phyloP scores from a whole-genome alignment of 2,797 vertebrate genomes.

The Anabas testudineus region DNA sequence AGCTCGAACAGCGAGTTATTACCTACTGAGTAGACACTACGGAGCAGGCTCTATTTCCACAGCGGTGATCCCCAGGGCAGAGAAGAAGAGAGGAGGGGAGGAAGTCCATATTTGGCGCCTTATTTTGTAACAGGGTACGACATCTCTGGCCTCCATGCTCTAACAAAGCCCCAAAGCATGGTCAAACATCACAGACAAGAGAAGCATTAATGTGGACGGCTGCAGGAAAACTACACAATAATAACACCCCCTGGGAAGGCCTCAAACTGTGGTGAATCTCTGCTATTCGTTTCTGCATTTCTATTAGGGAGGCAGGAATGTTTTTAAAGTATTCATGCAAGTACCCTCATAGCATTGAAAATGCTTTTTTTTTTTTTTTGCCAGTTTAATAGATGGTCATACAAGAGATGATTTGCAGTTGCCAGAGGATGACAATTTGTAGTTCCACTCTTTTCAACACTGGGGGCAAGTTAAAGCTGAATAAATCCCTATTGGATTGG shows the following conservation, averaged over 20 bases:
- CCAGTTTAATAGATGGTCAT: slow-evolving; percentile 16
- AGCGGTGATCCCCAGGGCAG: slow-evolving; percentile 50
- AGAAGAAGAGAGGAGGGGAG: not conserved
- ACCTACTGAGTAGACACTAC: slow-evolving; percentile 73
- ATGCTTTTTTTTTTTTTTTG: slow-evolving; percentile 15
- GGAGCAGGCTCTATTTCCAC: slow-evolving; percentile 54
- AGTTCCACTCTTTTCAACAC: slow-evolving; percentile 10
- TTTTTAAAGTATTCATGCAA: slow-evolving; percentile 32
- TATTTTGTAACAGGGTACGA: slow-evolving; percentile 73
- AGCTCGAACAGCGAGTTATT: slow-evolving; percentile 72
- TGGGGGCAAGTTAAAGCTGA: slow-evolving; percentile 3
- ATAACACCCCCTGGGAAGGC: slow-evolving; percentile 75
- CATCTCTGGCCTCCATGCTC: slow-evolving; percentile 65
- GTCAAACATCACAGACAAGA: slow-evolving; percentile 61
- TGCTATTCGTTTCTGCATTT: slow-evolving; percentile 36
- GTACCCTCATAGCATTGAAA: not conserved
- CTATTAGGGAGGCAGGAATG: slow-evolving; percentile 28
- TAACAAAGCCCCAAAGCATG: slow-evolving; percentile 71
- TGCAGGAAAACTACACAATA: slow-evolving; percentile 73
- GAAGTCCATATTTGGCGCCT: slow-evolving; percentile 60
- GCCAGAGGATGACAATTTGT: not conserved
- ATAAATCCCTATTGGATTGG: slow-evolving; percentile 5
- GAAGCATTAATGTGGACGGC: slow-evolving; percentile 68
- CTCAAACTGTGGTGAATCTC: slow-evolving; percentile 35
- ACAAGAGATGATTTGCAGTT: slow-evolving; percentile 2